phyloP scores from a whole-genome alignment of 2,113 vertebrate species.

The Trematocara marginatum region DNA sequence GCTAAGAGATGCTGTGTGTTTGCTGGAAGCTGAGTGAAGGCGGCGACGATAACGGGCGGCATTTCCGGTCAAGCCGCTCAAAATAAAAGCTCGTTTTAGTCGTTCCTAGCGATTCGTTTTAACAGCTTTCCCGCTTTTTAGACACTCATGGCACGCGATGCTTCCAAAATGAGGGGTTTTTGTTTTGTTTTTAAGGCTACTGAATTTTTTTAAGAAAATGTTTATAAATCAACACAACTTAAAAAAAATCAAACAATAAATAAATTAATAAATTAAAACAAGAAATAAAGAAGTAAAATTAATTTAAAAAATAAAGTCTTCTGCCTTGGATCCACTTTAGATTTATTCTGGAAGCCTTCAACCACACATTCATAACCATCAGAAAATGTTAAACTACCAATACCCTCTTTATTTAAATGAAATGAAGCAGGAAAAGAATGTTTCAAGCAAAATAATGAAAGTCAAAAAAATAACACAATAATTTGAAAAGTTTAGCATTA shows the following conservation, averaged over 20 bases:
- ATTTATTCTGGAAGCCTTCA: neutral
- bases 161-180: neutral
- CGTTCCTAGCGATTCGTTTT: neutral
- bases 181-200: neutral
- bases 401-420: neutral
- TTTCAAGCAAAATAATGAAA: neutral
- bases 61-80: neutral
- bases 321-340: neutral
- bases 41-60: accelerated
- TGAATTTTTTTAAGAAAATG: neutral
- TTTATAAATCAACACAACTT: neutral
- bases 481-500: neutral
- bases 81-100: constrained; percentile 13
- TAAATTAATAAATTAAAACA: neutral
- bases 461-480: neutral
- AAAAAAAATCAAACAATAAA: neutral
- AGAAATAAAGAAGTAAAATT: neutral
- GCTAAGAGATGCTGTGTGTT: constrained; percentile 85
- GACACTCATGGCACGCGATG: neutral
- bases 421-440: neutral
- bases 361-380: too few species aligned
- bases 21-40: constrained; percentile 73
- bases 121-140: neutral
- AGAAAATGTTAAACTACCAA: neutral
- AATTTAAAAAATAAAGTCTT: neutral